phyloP scores from a whole-genome alignment of 2,888 invertebrate genomes.

The Julus scandinavius region DNA sequence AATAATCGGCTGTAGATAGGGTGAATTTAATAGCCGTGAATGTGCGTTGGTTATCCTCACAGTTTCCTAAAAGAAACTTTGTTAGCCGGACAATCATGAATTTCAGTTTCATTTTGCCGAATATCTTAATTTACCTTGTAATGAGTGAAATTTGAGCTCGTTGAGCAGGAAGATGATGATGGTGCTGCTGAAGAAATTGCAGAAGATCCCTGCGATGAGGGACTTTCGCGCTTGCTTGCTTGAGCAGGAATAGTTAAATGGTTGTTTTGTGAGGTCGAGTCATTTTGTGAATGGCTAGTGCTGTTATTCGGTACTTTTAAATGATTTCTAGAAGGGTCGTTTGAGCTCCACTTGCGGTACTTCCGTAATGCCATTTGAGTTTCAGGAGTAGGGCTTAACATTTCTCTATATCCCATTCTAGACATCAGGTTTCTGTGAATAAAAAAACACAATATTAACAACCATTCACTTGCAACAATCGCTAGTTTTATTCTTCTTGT shows the following conservation, averaged over 20 bases:
- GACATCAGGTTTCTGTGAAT: background rate
- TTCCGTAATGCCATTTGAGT: background rate
- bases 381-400: background rate
- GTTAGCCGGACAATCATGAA: background rate
- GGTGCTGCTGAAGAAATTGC: slow-evolving; percentile 15
- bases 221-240: background rate
- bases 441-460: background rate
- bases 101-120: background rate
- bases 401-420: background rate
- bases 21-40: background rate
- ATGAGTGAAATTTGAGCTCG: slow-evolving; percentile 14
- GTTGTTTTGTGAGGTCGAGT: background rate
- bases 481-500: too few species aligned
- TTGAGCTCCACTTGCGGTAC: background rate
- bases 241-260: background rate
- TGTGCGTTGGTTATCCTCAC: background rate
- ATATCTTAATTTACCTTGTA: background rate
- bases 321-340: background rate
- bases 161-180: slow-evolving; percentile 4
- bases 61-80: background rate
- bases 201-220: slow-evolving; percentile 12
- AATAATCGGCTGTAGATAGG: slow-evolving; percentile 33
- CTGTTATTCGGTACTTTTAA: background rate
- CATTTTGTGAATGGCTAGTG: background rate
- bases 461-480: background rate